Evolutionary conservation across 2,888 invertebrate species (phyloP).

Genomic region (Melieria picta): DNA sequence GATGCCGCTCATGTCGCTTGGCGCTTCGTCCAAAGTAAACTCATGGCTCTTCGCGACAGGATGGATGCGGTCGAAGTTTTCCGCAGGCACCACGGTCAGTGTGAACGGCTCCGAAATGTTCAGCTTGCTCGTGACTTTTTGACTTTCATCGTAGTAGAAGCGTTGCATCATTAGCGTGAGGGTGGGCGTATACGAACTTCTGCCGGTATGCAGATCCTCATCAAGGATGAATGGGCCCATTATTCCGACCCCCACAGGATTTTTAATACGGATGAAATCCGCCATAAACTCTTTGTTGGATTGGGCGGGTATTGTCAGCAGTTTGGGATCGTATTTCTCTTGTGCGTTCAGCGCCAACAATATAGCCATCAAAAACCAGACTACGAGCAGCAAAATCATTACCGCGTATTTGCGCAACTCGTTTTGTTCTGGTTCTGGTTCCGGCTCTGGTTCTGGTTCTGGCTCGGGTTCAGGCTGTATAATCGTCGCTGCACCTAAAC

Average conservation of each 20-base stretch:
- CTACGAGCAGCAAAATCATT: constrained; percentile 68
- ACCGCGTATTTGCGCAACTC: constrained; percentile 37
- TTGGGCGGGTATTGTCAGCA: constrained; percentile 62
- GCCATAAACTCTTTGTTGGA: constrained; percentile 6
- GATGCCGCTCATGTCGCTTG: too few species aligned
- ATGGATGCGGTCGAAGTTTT: too few species aligned
- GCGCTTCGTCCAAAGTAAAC: too few species aligned
- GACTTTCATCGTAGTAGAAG: too few species aligned
- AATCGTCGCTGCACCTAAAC: neutral
- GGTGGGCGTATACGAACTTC: neutral
- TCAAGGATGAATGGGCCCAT: too few species aligned
- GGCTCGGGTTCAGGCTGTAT: constrained; percentile 6
- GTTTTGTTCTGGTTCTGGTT: neutral
- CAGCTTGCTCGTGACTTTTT: constrained; percentile 17
- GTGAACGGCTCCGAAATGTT: constrained; percentile 36
- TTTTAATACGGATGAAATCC: too few species aligned
- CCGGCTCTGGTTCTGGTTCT: neutral
- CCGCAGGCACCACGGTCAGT: constrained; percentile 15
- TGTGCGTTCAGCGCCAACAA: neutral
- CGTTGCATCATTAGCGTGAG: too few species aligned
- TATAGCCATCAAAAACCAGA: constrained; percentile 68
- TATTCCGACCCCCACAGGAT: too few species aligned
- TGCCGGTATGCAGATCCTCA: neutral
- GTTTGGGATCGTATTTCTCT: constrained; percentile 19
- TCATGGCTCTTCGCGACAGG: too few species aligned